Percentiles rank a stretch among this genome's conserved stretches.
These are phyloP conservation scores for Idaea biselata DNA, from an alignment of 2,888 invertebrate species.

Conservation along the genomic window DNA sequence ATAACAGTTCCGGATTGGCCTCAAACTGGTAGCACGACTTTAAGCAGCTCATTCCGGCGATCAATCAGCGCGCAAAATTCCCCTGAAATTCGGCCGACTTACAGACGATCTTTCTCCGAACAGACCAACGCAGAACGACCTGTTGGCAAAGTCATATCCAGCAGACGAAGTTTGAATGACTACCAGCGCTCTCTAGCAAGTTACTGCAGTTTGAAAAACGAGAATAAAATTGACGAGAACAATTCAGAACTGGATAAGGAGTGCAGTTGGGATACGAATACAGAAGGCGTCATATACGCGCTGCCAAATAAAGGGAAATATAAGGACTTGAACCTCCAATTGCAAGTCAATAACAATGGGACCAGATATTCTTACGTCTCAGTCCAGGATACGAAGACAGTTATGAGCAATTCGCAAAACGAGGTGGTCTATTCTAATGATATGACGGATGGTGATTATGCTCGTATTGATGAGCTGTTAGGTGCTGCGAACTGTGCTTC, in stretches of 20 bases:
- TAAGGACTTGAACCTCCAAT: slow-evolving; percentile 70
- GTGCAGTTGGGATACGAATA: slow-evolving; percentile 80
- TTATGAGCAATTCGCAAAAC: slow-evolving; percentile 74
- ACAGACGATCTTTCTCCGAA: slow-evolving; percentile 72
- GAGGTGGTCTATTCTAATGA: slow-evolving; percentile 70
- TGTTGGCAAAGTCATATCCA: slow-evolving; percentile 71
- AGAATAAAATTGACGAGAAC: slow-evolving; percentile 64
- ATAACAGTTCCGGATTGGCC: slow-evolving; percentile 84
- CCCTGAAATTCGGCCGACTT: slow-evolving; percentile 71
- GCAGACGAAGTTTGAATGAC: slow-evolving; percentile 71
- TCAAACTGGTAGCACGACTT: slow-evolving; percentile 53
- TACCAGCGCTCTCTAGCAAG: slow-evolving; percentile 66
- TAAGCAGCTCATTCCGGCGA: slow-evolving; percentile 56
- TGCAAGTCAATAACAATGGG: slow-evolving; percentile 75
- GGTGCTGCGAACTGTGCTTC: slow-evolving; percentile 72
- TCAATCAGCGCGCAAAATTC: slow-evolving; percentile 73
- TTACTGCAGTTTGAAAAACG: slow-evolving; percentile 57
- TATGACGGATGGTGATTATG: slow-evolving; percentile 69
- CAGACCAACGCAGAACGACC: slow-evolving; percentile 65
- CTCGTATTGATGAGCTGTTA: slow-evolving; percentile 68
- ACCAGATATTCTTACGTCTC: slow-evolving; percentile 74
- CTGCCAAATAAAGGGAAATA: slow-evolving; percentile 76
- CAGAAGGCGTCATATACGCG: slow-evolving; percentile 76
- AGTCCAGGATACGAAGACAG: slow-evolving; percentile 69
- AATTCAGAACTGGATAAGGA: slow-evolving; percentile 78